A percentile compares a stretch with the other conserved stretches of the same genome.
phyloP scores from a whole-genome alignment of 2,797 vertebrate species.

The Chaenodraco wilsoni region DNA sequence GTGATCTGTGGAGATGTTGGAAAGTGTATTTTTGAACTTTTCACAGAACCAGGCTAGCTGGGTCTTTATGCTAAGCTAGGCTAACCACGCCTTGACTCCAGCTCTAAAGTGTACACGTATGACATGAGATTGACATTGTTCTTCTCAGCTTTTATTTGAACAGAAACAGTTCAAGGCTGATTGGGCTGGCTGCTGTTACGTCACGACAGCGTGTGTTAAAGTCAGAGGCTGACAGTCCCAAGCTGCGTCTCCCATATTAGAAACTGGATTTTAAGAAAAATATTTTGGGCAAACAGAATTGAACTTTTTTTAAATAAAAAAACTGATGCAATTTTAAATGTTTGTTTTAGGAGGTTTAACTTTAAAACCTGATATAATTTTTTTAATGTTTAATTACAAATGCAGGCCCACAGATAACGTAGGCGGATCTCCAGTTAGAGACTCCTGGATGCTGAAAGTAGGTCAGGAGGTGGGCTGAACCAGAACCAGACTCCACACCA shows the following conservation, averaged over 20 bases:
- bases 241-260: not conserved
- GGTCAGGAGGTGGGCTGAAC: slow-evolving; percentile 1
- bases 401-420: not conserved
- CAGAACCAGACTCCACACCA: not conserved
- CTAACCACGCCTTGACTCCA: not conserved
- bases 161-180: not conserved
- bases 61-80: not conserved
- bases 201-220: not conserved
- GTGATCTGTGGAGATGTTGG: too few relatives aligned
- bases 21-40: not conserved
- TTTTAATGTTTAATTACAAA: not conserved
- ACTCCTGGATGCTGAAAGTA: slow-evolving; percentile 6
- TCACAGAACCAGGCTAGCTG: not conserved
- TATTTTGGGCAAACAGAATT: not conserved
- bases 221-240: not conserved
- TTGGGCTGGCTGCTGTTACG: not conserved
- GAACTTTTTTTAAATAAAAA: not conserved
- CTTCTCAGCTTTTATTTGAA: not conserved
- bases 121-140: not conserved
- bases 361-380: not conserved
- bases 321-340: too few relatives aligned
- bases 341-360: not conserved
- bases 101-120: not conserved
- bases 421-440: not conserved
- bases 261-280: not conserved